Percentiles rank a stretch among this genome's conserved stretches.
phyloP scores from a whole-genome alignment of 1,140 invertebrate species.

The Eciton burchellii region DNA sequence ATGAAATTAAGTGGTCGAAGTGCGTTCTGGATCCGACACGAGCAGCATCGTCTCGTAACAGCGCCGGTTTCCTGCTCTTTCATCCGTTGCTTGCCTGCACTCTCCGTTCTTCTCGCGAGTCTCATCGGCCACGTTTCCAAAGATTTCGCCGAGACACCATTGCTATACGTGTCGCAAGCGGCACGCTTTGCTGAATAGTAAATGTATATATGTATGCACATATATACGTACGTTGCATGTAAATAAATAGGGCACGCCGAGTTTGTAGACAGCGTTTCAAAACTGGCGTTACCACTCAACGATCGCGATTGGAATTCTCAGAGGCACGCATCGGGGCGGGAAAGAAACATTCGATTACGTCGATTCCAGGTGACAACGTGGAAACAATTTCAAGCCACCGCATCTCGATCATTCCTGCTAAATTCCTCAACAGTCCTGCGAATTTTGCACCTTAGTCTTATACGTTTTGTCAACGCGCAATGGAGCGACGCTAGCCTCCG shows the following conservation, averaged over 20 bases:
- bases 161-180: slow-evolving; percentile 38
- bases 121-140: slow-evolving; percentile 35
- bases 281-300: background rate
- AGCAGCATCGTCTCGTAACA: slow-evolving; percentile 40
- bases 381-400: no score
- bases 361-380: background rate
- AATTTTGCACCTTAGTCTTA: background rate
- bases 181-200: slow-evolving; percentile 12
- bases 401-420: no score
- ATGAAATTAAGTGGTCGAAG: slow-evolving; percentile 69
- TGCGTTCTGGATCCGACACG: slow-evolving; percentile 48
- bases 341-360: background rate
- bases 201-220: background rate
- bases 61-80: slow-evolving; percentile 51
- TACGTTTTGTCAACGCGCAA: background rate
- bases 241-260: slow-evolving; percentile 32
- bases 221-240: background rate
- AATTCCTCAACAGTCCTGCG: no score
- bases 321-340: background rate
- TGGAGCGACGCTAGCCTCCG: background rate
- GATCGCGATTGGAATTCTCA: background rate
- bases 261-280: slow-evolving; percentile 6
- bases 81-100: slow-evolving; percentile 32
- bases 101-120: slow-evolving; percentile 35
- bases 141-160: slow-evolving; percentile 55